Percentiles rank a stretch among this genome's conserved stretches.
phyloP scores from a whole-genome alignment of 2,888 invertebrate genomes.

The Pteria penguin region DNA sequence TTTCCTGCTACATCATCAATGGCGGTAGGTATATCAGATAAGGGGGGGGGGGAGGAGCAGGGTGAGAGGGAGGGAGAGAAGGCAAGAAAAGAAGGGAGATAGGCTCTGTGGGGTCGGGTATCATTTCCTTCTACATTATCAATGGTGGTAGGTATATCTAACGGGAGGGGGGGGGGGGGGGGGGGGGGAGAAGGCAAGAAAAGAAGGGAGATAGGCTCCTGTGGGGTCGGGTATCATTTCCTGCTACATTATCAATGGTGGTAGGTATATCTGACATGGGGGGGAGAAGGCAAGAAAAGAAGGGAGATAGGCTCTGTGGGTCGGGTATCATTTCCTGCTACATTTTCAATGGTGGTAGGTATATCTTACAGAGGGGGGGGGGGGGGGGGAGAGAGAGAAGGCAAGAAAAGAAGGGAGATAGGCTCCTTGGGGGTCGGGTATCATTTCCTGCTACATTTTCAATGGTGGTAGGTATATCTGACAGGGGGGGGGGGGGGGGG shows the following conservation, averaged over 20 bases:
- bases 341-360: slow-evolving; percentile 84
- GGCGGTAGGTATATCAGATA: slow-evolving; percentile 81
- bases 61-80: no score
- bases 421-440: slow-evolving; percentile 83
- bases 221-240: slow-evolving; percentile 84
- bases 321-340: slow-evolving; percentile 85
- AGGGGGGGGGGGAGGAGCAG: no score
- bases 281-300: no score
- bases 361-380: no score
- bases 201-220: slow-evolving; percentile 82
- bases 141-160: slow-evolving; percentile 82
- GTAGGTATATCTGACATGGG: slow-evolving; percentile 52
- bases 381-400: no score
- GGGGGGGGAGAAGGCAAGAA: no score
- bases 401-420: no score
- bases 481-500: no score
- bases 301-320: no score
- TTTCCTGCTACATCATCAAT: slow-evolving; percentile 86
- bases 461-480: slow-evolving; percentile 82
- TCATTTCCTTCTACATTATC: slow-evolving; percentile 85
- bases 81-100: no score
- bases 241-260: slow-evolving; percentile 86
- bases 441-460: slow-evolving; percentile 85
- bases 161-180: no score
- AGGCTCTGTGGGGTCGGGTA: slow-evolving; percentile 83